A percentile compares a stretch with the other conserved stretches of the same genome.
Evolutionary conservation across 2,113 vertebrate species (phyloP).

Genomic region (Embiotoca jacksoni): DNA sequence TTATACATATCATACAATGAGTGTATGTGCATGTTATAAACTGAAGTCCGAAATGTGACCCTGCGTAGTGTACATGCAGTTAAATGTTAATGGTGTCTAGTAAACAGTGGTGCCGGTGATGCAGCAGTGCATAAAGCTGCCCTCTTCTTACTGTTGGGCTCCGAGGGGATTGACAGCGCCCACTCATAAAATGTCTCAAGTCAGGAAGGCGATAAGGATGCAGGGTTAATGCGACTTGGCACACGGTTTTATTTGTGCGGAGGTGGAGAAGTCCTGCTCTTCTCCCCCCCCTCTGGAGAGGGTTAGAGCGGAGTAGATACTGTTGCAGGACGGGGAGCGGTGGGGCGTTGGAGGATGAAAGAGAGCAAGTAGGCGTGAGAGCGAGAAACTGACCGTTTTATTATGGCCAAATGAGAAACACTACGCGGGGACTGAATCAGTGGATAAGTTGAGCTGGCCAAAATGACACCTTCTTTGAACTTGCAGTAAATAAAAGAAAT

Average conservation of each 20-base stretch:
- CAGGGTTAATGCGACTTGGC: conserved; percentile 75
- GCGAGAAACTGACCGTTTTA: conserved; percentile 25
- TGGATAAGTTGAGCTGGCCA: too few species aligned
- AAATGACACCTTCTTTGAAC: too few species aligned
- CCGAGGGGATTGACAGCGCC: conserved; percentile 54
- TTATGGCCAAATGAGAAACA: background rate
- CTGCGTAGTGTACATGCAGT: conserved; percentile 56
- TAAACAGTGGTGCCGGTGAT: conserved; percentile 52
- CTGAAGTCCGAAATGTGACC: conserved; percentile 58
- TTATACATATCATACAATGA: conserved; percentile 39
- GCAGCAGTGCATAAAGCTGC: conserved; percentile 70
- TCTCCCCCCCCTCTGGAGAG: conserved; percentile 15
- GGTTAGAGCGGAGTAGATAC: conserved; percentile 40
- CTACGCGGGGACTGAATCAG: too few species aligned
- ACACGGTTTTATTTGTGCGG: conserved; percentile 73
- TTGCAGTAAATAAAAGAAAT: too few species aligned
- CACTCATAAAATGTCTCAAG: conserved; percentile 78
- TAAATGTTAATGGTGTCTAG: conserved; percentile 58
- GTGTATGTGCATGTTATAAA: conserved; percentile 38
- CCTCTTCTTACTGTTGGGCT: conserved; percentile 53
- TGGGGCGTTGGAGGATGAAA: conserved; percentile 7
- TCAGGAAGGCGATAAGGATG: conserved; percentile 74
- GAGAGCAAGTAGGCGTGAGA: conserved; percentile 14
- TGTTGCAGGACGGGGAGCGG: conserved; percentile 41
- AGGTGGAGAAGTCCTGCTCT: conserved; percentile 49